phyloP scores from a whole-genome alignment of 2,888 invertebrate genomes.

The Antheraea yamamai region DNA sequence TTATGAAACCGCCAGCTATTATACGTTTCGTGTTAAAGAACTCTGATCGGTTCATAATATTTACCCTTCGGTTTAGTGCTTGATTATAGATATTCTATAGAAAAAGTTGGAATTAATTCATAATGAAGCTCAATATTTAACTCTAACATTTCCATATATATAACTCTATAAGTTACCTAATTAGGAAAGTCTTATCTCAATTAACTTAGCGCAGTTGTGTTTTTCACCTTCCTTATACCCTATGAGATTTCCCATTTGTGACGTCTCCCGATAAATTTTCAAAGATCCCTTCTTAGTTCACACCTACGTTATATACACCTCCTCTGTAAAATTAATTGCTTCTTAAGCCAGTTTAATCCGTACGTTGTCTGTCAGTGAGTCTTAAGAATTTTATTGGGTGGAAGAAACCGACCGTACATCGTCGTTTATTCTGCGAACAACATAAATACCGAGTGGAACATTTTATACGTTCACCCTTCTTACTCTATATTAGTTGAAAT shows the following conservation, averaged over 20 bases:
- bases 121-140: too few relatives aligned
- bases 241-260: too few relatives aligned
- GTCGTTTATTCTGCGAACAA: not conserved
- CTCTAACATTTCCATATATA: too few relatives aligned
- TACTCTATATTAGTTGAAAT: not conserved
- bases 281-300: not conserved
- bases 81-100: not conserved
- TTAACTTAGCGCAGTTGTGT: not conserved
- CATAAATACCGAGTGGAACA: not conserved
- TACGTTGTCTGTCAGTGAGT: not conserved
- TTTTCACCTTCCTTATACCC: not conserved
- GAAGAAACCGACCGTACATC: not conserved
- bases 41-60: not conserved
- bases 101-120: not conserved
- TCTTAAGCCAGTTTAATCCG: not conserved
- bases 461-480: not conserved
- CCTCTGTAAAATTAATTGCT: not conserved
- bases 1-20: not conserved
- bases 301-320: not conserved
- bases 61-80: not conserved
- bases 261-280: not conserved
- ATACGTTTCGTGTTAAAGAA: not conserved
- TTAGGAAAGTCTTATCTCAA: too few relatives aligned
- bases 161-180: too few relatives aligned
- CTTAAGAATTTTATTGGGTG: not conserved